Percentiles rank a stretch among this genome's conserved stretches.
These are phyloP conservation scores for Dicyrtomina minuta DNA, from an alignment of 2,888 invertebrate genomes.

Conservation along the genomic window DNA sequence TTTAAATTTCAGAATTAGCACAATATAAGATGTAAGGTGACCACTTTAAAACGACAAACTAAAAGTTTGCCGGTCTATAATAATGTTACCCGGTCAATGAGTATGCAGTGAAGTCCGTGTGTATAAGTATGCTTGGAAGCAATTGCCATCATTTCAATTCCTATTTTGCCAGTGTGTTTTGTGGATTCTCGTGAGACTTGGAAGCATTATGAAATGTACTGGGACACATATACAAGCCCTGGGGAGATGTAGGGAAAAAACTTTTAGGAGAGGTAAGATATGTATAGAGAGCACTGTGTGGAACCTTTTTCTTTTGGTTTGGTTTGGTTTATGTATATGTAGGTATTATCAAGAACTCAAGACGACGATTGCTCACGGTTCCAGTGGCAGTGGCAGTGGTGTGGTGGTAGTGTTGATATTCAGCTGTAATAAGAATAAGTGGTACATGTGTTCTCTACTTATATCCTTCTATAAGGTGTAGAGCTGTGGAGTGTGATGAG, in stretches of 20 bases:
- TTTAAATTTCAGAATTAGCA: too few relatives aligned
- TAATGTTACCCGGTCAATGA: too few relatives aligned
- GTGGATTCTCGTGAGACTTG: neutral
- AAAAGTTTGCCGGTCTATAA: too few relatives aligned
- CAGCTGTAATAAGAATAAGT: constrained; percentile 10
- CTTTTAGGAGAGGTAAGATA: neutral
- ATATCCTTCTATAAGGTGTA: neutral
- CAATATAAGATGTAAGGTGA: too few relatives aligned
- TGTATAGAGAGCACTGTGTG: neutral
- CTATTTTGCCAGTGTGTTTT: too few relatives aligned
- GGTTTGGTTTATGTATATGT: neutral
- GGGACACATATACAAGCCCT: constrained; percentile 9
- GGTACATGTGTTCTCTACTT: constrained; percentile 9
- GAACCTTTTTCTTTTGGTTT: neutral
- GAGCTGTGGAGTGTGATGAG: neutral
- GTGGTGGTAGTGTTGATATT: constrained; percentile 17
- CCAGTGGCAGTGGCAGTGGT: too few relatives aligned
- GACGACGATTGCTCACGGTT: too few relatives aligned
- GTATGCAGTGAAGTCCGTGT: too few relatives aligned
- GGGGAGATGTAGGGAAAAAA: constrained; percentile 13
- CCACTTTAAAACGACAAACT: too few relatives aligned
- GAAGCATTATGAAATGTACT: neutral
- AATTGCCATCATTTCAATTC: too few relatives aligned
- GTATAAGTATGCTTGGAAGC: too few relatives aligned
- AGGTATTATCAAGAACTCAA: too few relatives aligned